Percentiles rank a stretch among this genome's conserved stretches.
phyloP scores from a whole-genome alignment of 2,888 invertebrate species.

The Ernsta delagoae region DNA sequence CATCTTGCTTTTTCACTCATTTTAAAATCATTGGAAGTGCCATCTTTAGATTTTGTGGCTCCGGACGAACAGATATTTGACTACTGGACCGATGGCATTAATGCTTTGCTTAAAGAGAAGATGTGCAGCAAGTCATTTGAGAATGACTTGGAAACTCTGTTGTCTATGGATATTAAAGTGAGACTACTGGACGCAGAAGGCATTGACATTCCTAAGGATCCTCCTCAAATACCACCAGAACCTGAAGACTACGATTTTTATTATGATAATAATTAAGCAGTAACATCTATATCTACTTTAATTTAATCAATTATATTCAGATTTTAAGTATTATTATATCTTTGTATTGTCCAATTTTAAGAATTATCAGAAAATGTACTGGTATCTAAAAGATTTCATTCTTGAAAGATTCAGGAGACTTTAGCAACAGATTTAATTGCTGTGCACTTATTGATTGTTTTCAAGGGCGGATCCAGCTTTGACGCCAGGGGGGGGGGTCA shows the following conservation, averaged over 20 bases:
- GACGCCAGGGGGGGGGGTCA: no score
- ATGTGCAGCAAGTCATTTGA: constrained; percentile 96
- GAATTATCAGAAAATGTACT: background rate
- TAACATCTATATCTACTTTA: background rate
- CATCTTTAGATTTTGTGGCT: constrained; percentile 96
- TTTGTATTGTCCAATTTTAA: background rate
- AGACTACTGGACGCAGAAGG: constrained; percentile 97
- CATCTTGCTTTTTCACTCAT: constrained; percentile 94
- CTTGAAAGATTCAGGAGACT: no score
- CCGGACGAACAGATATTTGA: constrained; percentile 94
- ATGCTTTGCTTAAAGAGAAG: constrained; percentile 93
- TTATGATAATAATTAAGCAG: constrained; percentile 87
- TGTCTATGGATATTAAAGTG: constrained; percentile 98
- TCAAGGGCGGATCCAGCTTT: no score
- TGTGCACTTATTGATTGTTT: no score
- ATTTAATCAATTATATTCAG: constrained; percentile 8
- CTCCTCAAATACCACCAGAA: constrained; percentile 95
- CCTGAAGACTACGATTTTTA: constrained; percentile 97
- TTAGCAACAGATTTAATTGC: no score
- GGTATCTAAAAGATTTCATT: background rate
- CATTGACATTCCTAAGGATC: constrained; percentile 96
- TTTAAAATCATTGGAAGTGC: constrained; percentile 92
- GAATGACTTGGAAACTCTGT: constrained; percentile 94
- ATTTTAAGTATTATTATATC: constrained; percentile 5
- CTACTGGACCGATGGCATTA: constrained; percentile 98